These are phyloP conservation scores for Neuroscelio doddi DNA, from an alignment of 2,888 invertebrate genomes.

Conservation along the genomic window DNA sequence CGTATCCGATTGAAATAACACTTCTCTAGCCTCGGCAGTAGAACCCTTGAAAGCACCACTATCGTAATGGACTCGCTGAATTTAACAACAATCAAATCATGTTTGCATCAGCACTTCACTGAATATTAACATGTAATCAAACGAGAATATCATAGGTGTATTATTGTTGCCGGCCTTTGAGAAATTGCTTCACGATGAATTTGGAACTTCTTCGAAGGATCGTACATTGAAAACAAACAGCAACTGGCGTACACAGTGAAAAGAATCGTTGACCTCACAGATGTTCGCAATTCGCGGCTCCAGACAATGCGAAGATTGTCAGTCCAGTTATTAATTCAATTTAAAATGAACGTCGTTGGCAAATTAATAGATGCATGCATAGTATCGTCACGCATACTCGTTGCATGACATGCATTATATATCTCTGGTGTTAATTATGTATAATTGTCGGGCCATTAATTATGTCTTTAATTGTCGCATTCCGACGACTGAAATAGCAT, in stretches of 20 bases:
- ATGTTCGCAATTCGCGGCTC: not conserved
- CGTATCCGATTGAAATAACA: not conserved
- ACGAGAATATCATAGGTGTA: not conserved
- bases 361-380: not conserved
- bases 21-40: not conserved
- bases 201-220: not conserved
- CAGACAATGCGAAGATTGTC: not conserved
- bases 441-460: conserved; percentile 60
- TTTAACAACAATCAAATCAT: not conserved
- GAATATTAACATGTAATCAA: not conserved
- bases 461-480: conserved; percentile 56
- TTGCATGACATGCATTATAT: conserved; percentile 2
- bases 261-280: not conserved
- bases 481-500: conserved; percentile 17
- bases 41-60: not conserved
- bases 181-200: not conserved
- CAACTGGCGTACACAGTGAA: not conserved
- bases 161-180: not conserved
- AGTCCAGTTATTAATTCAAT: conserved; percentile 4
- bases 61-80: not conserved
- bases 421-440: conserved; percentile 56
- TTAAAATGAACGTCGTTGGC: not conserved
- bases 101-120: conserved; percentile 4
- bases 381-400: not conserved
- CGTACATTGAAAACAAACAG: not conserved